Evolutionary conservation across 1,140 invertebrate species (phyloP), one percentile per base, ranked within the genome.

Genomic region (Lutraria rhynchaena): DNA sequence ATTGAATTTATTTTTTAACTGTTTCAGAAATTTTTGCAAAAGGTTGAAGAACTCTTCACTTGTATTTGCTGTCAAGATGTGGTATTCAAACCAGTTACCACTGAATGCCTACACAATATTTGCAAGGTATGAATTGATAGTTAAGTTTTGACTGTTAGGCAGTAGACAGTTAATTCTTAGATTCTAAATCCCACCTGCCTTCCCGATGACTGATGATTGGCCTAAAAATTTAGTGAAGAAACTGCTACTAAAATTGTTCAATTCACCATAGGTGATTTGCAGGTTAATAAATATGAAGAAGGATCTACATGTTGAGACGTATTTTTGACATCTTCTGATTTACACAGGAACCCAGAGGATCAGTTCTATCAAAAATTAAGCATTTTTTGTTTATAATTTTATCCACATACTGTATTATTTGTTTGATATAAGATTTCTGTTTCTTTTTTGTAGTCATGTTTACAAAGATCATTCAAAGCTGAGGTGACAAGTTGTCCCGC

Each of bases 31-130:
- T 96, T 96, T 87, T 91, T 95, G 19, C 93, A 93, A 31, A 94
- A 94, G 85, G 93, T 96, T 2, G 93, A 95, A 82, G 94, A 95
- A 88, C 85, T 93, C 33, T 97, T 97, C 90, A 93, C 93, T 1
- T 97, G 96, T 88, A 95, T 96, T 49, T 96, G 96, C 84, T 97
- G 96, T 88, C 95, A 96, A 90, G 95, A 96, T 61, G 83, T 97
- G 4, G 94, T 95, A 0, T 94, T 92, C 69, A 93, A 94, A 81
- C 96, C 96, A 0, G 92, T 97, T 2, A 97, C 96, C 0, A 96
- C 95, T 3, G 91, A 93, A 4, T 97, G 96, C 85, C 89, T 91
- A 55, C 96, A 97, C 87, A 97, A 96, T 87, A 94, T 97, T 77
- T 97, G 96, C 89, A 92, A 93, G 87, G 95, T 95, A 91, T 93